These are phyloP conservation scores for Drosophila mimica DNA, from an alignment of 2,888 invertebrate genomes.

Conservation along the genomic window DNA sequence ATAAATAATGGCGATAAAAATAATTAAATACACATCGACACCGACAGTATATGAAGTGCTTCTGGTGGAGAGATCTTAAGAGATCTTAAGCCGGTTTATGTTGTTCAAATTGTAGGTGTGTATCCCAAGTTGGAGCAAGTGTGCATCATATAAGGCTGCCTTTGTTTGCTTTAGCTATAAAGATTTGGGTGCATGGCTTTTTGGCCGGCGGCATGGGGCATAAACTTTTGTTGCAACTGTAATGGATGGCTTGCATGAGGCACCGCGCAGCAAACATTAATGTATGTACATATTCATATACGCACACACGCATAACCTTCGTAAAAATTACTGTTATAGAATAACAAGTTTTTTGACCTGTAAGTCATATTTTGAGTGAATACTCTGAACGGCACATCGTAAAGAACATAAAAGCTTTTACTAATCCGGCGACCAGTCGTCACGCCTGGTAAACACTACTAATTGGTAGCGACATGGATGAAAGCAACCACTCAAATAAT, in stretches of 20 bases:
- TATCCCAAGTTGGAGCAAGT: not conserved
- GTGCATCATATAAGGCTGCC: not conserved
- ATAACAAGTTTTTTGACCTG: constrained; percentile 10
- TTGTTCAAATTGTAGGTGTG: not conserved
- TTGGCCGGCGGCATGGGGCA: constrained; percentile 4
- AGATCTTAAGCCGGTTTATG: not conserved
- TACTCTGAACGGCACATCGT: not conserved
- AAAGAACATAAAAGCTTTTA: not conserved
- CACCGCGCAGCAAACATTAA: not conserved
- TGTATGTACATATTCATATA: constrained; percentile 9
- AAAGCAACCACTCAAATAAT: not conserved
- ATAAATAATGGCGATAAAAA: not conserved
- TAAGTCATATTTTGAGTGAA: constrained; percentile 11
- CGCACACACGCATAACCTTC: constrained; percentile 1
- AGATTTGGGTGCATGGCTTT: constrained; percentile 7
- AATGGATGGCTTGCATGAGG: constrained; percentile 7
- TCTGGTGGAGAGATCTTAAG: not conserved
- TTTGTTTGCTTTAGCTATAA: not conserved
- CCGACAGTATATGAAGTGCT: not conserved
- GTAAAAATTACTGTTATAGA: constrained; percentile 4
- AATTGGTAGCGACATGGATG: constrained; percentile 6
- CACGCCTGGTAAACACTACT: not conserved
- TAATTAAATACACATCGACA: not conserved
- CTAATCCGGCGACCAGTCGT: constrained; percentile 8
- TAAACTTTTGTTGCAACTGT: constrained; percentile 9